Conservation (phyloP, 2,888 invertebrate species). For the Melanargia galathea region DNA sequence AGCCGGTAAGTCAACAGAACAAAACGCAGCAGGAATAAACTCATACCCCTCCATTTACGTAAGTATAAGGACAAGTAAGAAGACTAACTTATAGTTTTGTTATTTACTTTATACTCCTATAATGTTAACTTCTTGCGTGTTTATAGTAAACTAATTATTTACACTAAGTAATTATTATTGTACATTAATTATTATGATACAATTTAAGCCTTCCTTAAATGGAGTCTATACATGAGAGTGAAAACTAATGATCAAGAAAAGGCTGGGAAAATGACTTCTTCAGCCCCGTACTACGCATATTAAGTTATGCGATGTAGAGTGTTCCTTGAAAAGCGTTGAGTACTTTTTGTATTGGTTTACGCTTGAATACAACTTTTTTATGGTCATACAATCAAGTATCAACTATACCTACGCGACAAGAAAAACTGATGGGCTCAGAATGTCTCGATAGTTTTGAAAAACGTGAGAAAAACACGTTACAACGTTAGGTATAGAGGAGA, state of each 20-base stretch:
- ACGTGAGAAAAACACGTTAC: too few relatives aligned
- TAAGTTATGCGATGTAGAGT: constrained; percentile 4
- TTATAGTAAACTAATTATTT: too few relatives aligned
- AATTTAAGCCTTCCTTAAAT: background rate
- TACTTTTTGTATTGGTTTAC: background rate
- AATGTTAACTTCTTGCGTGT: too few relatives aligned
- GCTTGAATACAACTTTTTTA: background rate
- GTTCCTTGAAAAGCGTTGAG: constrained; percentile 7
- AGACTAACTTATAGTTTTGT: too few relatives aligned
- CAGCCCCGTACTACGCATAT: background rate
- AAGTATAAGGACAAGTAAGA: background rate
- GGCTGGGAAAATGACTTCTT: constrained; percentile 4
- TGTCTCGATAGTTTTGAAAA: too few relatives aligned
- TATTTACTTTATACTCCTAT: too few relatives aligned
- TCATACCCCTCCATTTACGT: background rate
- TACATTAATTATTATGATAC: background rate
- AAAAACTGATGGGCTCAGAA: background rate
- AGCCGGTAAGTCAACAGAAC: background rate
- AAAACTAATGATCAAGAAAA: background rate
- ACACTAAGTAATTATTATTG: background rate
- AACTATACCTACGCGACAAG: too few relatives aligned
- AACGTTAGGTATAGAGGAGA: too few relatives aligned
- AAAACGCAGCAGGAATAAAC: background rate
- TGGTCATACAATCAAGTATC: constrained; percentile 2
- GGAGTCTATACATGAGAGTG: background rate